Percentiles rank a stretch among this genome's conserved stretches.
phyloP scores from a whole-genome alignment of 2,113 vertebrate species.

The Muntiacus muntjak region DNA sequence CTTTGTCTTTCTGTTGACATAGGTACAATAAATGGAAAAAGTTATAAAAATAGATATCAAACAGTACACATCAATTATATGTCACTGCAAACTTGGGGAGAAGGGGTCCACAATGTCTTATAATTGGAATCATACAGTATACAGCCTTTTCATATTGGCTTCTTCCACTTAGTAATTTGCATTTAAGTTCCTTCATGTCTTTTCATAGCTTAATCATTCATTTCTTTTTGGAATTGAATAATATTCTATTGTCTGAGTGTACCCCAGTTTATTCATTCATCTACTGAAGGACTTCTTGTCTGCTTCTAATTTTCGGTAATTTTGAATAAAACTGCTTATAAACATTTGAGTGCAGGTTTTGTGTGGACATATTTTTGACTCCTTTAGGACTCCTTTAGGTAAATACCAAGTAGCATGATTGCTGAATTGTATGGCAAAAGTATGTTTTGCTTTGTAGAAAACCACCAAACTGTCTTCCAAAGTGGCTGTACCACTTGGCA shows the following conservation, averaged over 20 bases:
- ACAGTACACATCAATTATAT: neutral
- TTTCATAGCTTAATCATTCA: neutral
- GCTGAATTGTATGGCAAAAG: neutral
- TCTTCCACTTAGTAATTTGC: neutral
- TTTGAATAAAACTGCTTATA: neutral
- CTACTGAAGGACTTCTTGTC: neutral
- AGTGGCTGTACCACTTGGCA: neutral
- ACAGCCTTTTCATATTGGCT: neutral
- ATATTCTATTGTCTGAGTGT: neutral
- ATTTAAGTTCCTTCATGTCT: neutral
- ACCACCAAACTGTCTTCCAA: neutral
- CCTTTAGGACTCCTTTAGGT: neutral
- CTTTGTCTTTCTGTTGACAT: neutral
- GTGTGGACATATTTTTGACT: neutral
- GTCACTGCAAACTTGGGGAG: neutral
- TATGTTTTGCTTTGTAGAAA: neutral
- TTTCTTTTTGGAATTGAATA: neutral
- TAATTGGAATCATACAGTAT: neutral
- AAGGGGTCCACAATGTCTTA: neutral
- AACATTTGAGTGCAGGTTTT: neutral
- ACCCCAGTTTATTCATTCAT: neutral
- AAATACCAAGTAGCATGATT: neutral
- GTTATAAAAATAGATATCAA: neutral
- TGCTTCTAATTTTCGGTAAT: neutral
- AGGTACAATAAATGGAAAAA: neutral